These are phyloP conservation scores for Lordiphosa fenestrarum DNA, from an alignment of 2,888 invertebrate genomes.

Conservation along the genomic window DNA sequence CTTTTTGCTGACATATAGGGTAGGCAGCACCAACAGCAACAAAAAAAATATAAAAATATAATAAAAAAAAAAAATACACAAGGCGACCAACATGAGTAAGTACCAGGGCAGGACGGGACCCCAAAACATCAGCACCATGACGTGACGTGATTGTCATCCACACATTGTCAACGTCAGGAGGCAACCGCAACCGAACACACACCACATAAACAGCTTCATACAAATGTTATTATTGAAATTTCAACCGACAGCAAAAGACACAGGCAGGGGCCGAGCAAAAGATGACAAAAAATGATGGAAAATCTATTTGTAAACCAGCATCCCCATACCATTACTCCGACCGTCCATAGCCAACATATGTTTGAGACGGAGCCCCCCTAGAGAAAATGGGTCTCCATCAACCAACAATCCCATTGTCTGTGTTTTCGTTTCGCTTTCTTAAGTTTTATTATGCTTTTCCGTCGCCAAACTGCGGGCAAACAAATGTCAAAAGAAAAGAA, in stretches of 20 bases:
- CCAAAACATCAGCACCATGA: constrained; percentile 29
- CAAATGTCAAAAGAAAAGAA: constrained; percentile 48
- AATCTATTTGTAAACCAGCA: constrained; percentile 59
- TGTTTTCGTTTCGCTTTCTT: constrained; percentile 38
- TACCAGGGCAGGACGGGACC: constrained; percentile 6
- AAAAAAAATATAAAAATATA: not conserved
- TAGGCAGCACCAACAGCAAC: not conserved
- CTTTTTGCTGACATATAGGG: constrained; percentile 64
- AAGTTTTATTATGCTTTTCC: constrained; percentile 56
- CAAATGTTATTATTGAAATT: constrained; percentile 74
- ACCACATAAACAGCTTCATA: constrained; percentile 69
- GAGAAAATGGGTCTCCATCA: constrained; percentile 21
- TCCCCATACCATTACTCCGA: not conserved
- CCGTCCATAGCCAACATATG: constrained; percentile 36
- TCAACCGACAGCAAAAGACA: constrained; percentile 41
- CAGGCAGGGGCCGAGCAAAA: constrained; percentile 36
- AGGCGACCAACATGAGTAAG: constrained; percentile 38
- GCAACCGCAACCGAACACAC: constrained; percentile 33
- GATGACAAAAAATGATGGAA: constrained; percentile 55
- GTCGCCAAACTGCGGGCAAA: constrained; percentile 47
- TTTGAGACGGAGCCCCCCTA: constrained; percentile 23
- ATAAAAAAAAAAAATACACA: constrained; percentile 45
- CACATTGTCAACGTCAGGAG: constrained; percentile 55
- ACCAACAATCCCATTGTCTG: constrained; percentile 18
- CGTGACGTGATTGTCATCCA: constrained; percentile 70